These are phyloP conservation scores for Nerophis lumbriciformis DNA, from an alignment of 2,113 vertebrate species.

Conservation along the genomic window DNA sequence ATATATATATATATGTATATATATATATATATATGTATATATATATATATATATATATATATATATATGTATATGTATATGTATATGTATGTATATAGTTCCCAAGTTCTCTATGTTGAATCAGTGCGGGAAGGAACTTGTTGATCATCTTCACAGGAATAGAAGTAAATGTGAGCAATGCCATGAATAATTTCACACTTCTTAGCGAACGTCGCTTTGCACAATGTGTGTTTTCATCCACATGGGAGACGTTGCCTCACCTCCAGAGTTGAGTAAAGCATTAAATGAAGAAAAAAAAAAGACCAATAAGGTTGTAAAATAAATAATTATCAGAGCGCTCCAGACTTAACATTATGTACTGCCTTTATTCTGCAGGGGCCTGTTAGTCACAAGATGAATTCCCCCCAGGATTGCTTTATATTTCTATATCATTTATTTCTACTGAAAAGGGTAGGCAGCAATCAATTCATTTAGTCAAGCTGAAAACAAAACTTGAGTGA, in stretches of 20 bases:
- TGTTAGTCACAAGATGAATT: slow-evolving; percentile 21
- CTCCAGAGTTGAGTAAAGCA: too few species aligned
- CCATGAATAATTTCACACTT: neutral
- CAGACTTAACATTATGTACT: slow-evolving; percentile 6
- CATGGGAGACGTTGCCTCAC: neutral
- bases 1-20: too few species aligned
- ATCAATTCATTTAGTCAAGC: slow-evolving; percentile 10
- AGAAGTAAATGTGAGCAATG: neutral
- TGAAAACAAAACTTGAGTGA: too few species aligned
- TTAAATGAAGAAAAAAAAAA: too few species aligned
- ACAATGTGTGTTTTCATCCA: neutral
- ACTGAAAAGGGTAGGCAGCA: neutral
- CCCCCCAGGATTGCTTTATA: slow-evolving; percentile 4
- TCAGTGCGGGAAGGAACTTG: neutral
- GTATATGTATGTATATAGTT: too few species aligned
- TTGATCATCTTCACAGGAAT: neutral
- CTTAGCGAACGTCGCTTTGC: neutral
- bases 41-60: too few species aligned
- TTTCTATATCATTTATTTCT: slow-evolving; percentile 7
- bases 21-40: too few species aligned
- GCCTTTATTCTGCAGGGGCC: slow-evolving; percentile 4
- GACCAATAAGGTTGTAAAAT: slow-evolving; percentile 4
- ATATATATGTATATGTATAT: too few species aligned
- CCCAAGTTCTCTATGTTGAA: too few species aligned
- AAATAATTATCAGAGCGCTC: slow-evolving; percentile 9